Base-by-base conservation (phyloP, 2,797 vertebrate genomes). In the Sebastes steindachneri region DNA sequence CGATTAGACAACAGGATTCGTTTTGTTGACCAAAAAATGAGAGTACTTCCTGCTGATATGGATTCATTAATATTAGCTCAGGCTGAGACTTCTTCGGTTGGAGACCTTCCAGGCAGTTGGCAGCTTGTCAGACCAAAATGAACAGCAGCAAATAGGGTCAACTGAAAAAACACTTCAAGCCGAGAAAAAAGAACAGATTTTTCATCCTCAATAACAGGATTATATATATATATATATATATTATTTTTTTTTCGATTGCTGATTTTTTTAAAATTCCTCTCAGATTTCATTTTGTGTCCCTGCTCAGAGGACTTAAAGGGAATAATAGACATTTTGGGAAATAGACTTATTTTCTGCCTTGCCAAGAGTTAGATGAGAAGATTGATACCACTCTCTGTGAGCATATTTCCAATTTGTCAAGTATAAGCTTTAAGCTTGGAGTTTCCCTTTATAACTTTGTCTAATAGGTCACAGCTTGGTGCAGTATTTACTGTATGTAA, bases 61-160 rank as follows among this genome's bases (percentile, higher is more conserved):
- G 21, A 68, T 63, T 77, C 48, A 23, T 35, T 58, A 37, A 29
- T 48, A 53, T 68, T 51, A 55, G 68, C 33, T 72, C 33, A 53
- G 53, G 4, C 41, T 66, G 33, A 1, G 23, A 28, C 37, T 80
- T 17, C 64, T 70, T 58, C 29, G 62, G 62, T 26, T 60, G 54
- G 62, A 75, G 64, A 68, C 14, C 21, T 31, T 74, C 51, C 59
- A 73, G 55, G 19, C 29, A 57, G 14, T 70, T 75, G 72, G 62
- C 72, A 67, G 41, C n/a, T 37, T 59, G 51, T 70, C 69, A 23
- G 29, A 60, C 26, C 3, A 41, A 55, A 63, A 31, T 57, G 45
- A 58, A 51, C 45, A 35, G 26, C 35, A 57, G 62, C n/a, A 33
- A 72, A 72, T n/a, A 41, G 19, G 74, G 55, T 77, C 35, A 70